These are phyloP conservation scores for Sinelater perroti DNA, from an alignment of 2,888 invertebrate genomes.

Conservation along the genomic window DNA sequence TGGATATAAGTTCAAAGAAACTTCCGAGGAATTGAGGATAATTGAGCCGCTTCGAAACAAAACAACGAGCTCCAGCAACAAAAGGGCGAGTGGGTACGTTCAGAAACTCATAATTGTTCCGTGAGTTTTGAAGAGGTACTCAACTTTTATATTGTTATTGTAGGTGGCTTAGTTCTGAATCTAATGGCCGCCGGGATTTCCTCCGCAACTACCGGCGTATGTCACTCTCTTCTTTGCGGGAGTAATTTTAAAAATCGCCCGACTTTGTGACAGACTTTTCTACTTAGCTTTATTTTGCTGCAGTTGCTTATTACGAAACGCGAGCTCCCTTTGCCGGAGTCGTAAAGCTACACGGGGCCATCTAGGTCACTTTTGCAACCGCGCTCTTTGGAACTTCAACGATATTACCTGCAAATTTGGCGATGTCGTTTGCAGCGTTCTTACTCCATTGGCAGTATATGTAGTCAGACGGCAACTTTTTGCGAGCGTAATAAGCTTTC, in stretches of 20 bases:
- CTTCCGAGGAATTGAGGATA: not conserved
- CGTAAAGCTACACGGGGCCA: no score
- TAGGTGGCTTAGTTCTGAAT: conserved; percentile 7
- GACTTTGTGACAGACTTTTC: not conserved
- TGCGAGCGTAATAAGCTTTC: no score
- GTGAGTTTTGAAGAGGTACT: conserved; percentile 11
- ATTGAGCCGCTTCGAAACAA: conserved; percentile 5
- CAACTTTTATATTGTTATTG: conserved; percentile 17
- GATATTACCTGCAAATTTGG: no score
- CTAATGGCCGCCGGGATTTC: conserved; percentile 7
- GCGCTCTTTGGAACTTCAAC: no score
- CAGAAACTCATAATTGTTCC: conserved; percentile 17
- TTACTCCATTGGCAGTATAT: no score
- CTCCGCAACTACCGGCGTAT: not conserved
- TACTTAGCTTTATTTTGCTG: not conserved
- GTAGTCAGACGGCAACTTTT: no score
- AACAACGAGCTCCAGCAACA: not conserved
- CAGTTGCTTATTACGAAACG: no score
- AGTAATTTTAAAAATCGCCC: not conserved
- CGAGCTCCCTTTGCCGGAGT: no score
- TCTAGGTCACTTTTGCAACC: no score
- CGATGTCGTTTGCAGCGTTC: no score
- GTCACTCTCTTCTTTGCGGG: conserved; percentile 1
- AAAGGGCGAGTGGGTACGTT: conserved; percentile 9
- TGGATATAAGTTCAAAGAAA: not conserved